Conservation (phyloP, 2,797 vertebrate species). For the Discoglossus pictus region DNA sequence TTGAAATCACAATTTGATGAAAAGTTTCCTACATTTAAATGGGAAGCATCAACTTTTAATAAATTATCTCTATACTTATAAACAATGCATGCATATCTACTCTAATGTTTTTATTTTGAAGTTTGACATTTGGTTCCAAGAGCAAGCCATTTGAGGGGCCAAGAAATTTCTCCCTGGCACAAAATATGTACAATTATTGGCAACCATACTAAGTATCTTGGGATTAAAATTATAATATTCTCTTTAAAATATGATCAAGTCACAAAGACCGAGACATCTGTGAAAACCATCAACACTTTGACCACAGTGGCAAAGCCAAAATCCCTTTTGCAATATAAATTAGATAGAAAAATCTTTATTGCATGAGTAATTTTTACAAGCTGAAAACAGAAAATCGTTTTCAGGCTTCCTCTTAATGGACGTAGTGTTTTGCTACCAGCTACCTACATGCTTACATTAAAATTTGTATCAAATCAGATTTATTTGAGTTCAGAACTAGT, state of each 20-base stretch:
- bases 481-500: neutral
- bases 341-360: slow-evolving; percentile 6
- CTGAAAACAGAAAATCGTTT: slow-evolving; percentile 25
- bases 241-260: slow-evolving; percentile 5
- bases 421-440: neutral
- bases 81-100: too few species aligned
- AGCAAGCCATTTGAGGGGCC: too few species aligned
- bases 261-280: neutral
- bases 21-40: too few species aligned
- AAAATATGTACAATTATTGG: neutral
- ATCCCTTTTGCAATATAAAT: neutral
- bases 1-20: too few species aligned
- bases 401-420: neutral
- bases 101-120: too few species aligned
- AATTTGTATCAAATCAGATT: slow-evolving; percentile 13
- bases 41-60: too few species aligned
- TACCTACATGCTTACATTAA: neutral
- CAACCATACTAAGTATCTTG: neutral
- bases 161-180: too few species aligned
- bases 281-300: neutral
- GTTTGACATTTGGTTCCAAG: too few species aligned
- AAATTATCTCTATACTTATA: too few species aligned
- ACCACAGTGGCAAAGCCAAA: neutral
- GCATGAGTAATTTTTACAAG: slow-evolving; percentile 2
- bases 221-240: neutral